Evolutionary conservation across 92 coral and sea anemone genomes (phyloP).

Genomic region (Pocillopora meandrina): DNA sequence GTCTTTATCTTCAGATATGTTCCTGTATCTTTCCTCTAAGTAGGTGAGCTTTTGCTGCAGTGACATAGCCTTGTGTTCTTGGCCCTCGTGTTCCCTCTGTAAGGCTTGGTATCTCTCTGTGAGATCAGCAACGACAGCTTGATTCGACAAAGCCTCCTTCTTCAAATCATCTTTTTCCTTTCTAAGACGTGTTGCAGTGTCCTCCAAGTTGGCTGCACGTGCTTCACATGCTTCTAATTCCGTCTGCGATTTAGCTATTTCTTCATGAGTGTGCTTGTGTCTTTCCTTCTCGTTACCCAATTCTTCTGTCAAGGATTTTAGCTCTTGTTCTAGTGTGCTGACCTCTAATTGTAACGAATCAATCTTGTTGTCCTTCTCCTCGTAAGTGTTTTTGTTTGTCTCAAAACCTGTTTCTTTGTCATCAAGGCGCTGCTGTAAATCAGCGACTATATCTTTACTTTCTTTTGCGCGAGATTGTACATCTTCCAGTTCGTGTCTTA

Average conservation of each 20-base stretch:
- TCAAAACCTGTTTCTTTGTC: conserved; percentile 62
- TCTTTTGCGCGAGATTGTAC: conserved; percentile 55
- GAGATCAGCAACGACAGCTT: conserved; percentile 41
- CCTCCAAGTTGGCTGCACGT: conserved; percentile 41
- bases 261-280: conserved; percentile 52
- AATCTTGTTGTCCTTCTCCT: conserved; percentile 59
- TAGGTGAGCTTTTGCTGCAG: conserved; percentile 62
- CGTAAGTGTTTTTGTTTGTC: conserved; percentile 47
- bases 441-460: conserved; percentile 60
- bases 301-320: conserved; percentile 49
- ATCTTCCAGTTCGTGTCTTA: conserved; percentile 65
- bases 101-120: conserved; percentile 50
- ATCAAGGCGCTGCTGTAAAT: conserved; percentile 56
- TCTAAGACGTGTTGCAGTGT: conserved; percentile 31
- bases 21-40: conserved; percentile 44
- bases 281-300: conserved; percentile 56
- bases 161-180: conserved; percentile 70
- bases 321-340: conserved; percentile 50
- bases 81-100: conserved; percentile 63
- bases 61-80: conserved; percentile 54
- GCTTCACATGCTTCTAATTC: conserved; percentile 67
- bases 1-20: conserved; percentile 63
- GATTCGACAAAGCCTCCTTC: conserved; percentile 46
- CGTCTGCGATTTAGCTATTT: conserved; percentile 50
- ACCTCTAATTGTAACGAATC: conserved; percentile 57